Evolutionary conservation across 1,140 invertebrate species (phyloP).

Genomic region (Drosophila ercepeae): DNA sequence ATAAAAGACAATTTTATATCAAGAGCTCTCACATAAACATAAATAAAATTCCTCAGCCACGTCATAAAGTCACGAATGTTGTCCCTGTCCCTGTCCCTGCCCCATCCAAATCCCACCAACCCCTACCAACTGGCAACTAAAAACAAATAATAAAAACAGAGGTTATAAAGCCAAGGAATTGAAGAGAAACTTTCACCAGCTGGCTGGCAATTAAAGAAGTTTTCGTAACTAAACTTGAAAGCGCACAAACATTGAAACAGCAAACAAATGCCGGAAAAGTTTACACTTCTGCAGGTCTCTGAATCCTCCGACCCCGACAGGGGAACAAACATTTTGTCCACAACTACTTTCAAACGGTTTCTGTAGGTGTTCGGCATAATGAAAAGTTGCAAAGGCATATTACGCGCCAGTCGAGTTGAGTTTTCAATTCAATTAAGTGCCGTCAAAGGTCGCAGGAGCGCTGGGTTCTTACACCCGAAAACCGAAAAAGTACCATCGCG

Average conservation of each 20-base stretch:
- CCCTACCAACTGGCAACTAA: conserved; percentile 15
- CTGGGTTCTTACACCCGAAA: conserved; percentile 7
- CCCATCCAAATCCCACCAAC: no score
- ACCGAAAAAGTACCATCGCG: conserved; percentile 32
- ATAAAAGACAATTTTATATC: conserved; percentile 73
- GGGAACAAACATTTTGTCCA: conserved; percentile 51
- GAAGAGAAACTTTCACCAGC: conserved; percentile 61
- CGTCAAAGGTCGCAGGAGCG: conserved; percentile 46
- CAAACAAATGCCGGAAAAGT: conserved; percentile 44
- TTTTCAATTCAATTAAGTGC: conserved; percentile 76
- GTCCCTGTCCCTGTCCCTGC: background rate
- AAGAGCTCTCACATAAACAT: conserved; percentile 62
- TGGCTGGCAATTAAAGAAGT: conserved; percentile 75
- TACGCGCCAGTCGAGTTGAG: conserved; percentile 65
- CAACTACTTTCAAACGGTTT: conserved; percentile 46
- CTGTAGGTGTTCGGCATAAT: conserved; percentile 44
- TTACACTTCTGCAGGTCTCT: conserved; percentile 5
- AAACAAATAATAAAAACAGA: conserved; percentile 34
- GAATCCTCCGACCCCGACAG: background rate
- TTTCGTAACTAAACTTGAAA: conserved; percentile 38
- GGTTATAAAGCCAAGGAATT: conserved; percentile 39
- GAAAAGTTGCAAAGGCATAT: conserved; percentile 67
- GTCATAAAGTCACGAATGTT: conserved; percentile 59
- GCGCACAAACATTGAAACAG: conserved; percentile 25
- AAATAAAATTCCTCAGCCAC: conserved; percentile 68